A percentile compares a stretch with the other conserved stretches of the same genome.
Evolutionary conservation across 2,113 vertebrate genomes (phyloP).

Genomic region (Saiga tatarica): DNA sequence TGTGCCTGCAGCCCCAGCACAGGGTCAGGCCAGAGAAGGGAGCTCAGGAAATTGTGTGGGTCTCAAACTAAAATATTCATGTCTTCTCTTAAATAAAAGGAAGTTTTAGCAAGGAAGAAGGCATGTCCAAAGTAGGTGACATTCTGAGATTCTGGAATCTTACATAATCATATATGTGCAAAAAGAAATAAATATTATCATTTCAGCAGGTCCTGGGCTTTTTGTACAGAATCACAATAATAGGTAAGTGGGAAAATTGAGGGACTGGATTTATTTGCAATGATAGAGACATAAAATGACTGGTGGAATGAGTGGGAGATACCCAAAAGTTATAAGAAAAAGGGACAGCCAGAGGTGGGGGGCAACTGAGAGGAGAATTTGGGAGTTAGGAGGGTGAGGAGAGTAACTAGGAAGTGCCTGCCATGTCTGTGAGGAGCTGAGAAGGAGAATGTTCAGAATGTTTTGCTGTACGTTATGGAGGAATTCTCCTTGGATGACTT

Average conservation of each 20-base stretch:
- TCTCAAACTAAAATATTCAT: neutral
- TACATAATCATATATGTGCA: neutral
- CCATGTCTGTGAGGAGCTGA: neutral
- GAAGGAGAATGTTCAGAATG: neutral
- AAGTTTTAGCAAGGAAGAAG: neutral
- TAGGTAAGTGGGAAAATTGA: neutral
- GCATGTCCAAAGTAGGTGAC: neutral
- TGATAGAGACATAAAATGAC: neutral
- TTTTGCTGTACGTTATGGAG: neutral
- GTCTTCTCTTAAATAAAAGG: neutral
- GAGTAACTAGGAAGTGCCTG: neutral
- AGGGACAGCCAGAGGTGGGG: neutral
- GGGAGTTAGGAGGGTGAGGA: neutral
- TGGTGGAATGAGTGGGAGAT: neutral
- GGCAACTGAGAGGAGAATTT: neutral
- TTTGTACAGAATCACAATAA: neutral
- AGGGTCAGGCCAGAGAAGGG: neutral
- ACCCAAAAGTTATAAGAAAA: neutral
- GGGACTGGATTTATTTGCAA: neutral
- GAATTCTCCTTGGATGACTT: neutral
- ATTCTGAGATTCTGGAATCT: neutral
- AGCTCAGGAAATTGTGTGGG: neutral
- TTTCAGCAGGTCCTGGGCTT: neutral
- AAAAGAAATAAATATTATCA: neutral
- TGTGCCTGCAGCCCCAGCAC: neutral